Evolutionary conservation across 2,797 vertebrate genomes (phyloP), one percentile per base, ranked within the genome.

Genomic region (Siniperca undulata): DNA sequence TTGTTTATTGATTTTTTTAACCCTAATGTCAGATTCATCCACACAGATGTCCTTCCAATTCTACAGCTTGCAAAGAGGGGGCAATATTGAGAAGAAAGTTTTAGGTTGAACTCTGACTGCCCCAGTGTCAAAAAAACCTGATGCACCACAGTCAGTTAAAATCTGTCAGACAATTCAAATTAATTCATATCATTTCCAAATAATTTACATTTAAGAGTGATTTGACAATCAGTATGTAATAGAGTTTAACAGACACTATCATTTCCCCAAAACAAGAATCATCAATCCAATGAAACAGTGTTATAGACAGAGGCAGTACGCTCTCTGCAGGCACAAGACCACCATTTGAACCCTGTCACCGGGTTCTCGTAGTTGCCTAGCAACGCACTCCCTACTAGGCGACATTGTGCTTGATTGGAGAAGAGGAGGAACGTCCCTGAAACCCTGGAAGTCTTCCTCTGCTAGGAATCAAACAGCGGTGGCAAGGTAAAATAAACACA

Each of bases 351-450:
- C 91, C 89, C 87, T 85, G 91, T 94, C 93, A 91, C 86, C 50
- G 65, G 87, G 90, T 89, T 93, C 91, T 92, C 89, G 78, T 93
- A 93, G 96, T 96, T 95, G 94, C 96, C 92, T 95, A 94, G 96
- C 95, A 96, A 96, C 96, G 52, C 87, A 81, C 77, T 93, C 89
- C 84, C 92, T 86, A 58, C 86, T 91, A 84, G 14, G 91, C 82
- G 90, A 92, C 93, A 86, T 88, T 78, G 88, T 61, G 87, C 88
- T 92, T 94, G 92, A 95, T 94, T 94, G 89, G 90, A 86, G 87
- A 90, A 90, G 89, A 89, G 83, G 65, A 91, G 80, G 69, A 91
- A 91, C 67, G 77, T 92, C 92, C 89, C 91, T 89, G 91, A 93
- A 93, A 94, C 80, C 89, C 84, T 81, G 71, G 93, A 91, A 93